A percentile compares a stretch with the other conserved stretches of the same genome.
phyloP scores from a whole-genome alignment of 2,113 vertebrate species.

The Pandion haliaetus region DNA sequence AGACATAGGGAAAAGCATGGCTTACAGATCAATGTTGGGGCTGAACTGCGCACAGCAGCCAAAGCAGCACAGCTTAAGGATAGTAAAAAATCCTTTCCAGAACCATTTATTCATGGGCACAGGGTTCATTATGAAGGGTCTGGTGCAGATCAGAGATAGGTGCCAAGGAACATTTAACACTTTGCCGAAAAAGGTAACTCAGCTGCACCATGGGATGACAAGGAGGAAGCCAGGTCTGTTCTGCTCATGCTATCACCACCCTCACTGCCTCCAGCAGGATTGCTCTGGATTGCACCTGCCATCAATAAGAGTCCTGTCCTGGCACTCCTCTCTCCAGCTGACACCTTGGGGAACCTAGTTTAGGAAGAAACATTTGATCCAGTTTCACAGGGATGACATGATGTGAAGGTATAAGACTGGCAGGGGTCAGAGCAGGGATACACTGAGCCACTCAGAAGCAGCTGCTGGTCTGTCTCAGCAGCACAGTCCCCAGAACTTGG shows the following conservation, averaged over 20 bases:
- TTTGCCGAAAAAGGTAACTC: not conserved
- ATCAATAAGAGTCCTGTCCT: not conserved
- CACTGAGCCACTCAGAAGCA: not conserved
- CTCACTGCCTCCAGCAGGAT: not conserved
- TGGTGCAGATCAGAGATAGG: not conserved
- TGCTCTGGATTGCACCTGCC: not conserved
- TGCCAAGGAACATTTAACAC: not conserved
- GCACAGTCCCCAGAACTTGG: not conserved
- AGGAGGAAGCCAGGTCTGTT: not conserved
- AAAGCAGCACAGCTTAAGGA: not conserved
- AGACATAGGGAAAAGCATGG: not conserved
- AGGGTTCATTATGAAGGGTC: not conserved
- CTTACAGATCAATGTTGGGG: not conserved
- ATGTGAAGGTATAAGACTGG: not conserved
- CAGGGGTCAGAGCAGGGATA: not conserved
- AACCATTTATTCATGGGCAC: not conserved
- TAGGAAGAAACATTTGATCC: not conserved
- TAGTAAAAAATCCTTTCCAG: not conserved
- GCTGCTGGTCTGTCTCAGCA: not conserved
- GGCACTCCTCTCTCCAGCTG: not conserved
- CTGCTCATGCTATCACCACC: not conserved
- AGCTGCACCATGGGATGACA: not conserved
- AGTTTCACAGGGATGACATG: not conserved
- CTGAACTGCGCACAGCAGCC: not conserved
- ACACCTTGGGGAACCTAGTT: not conserved